Base-by-base conservation (phyloP, 2,113 vertebrate species). In the Xenopus borealis region DNA sequence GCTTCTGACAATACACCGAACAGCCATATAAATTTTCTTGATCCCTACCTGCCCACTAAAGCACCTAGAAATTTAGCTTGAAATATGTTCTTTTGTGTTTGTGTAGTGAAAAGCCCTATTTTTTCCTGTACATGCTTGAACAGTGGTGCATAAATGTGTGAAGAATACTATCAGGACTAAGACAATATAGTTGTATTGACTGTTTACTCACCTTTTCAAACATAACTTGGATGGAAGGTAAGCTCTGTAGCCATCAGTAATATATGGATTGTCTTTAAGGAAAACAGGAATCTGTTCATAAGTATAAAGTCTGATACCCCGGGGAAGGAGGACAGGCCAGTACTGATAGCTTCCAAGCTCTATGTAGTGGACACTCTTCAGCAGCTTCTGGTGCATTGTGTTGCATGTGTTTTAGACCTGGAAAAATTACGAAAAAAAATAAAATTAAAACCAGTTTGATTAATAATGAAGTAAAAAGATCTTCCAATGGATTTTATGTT, bases 211-310 rank as follows among this genome's bases (percentile, higher is more conserved):
- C 96, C 96, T 98, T 83, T 94, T 95, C 80, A 98, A 90, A 82
- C 96, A 98, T 19, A 97, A 88, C 47, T 93, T 90, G 77, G 96
- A 95, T 69, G 95, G 94, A 72, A 98, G 89, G 85, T 95, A 97
- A 27, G 96, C 96, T 79, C 96, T 86, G 90, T 98, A 98, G n/a
- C 96, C 95, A 66, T 97, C 96, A 0, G 96, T 98, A 89, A 98
- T 97, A 84, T 97, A 98, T 0, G 95, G 95, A 81, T 98, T 98
- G 82, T 97, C 95, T 82, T 94, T 93, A 66, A 97, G 91, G 76
- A 95, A 96, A 63, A 88, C 83, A 0, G 96, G 96, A 82, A 97
- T 94, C 89, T 98, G 96, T 68, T 98, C 96, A 23, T 95, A 98
- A 10, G 95, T 97, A 88, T 97, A 97, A 3, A 98, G 87, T 1